These are phyloP conservation scores for Nasonia vitripennis DNA, from an alignment of 1,140 invertebrate species.

Conservation along the genomic window DNA sequence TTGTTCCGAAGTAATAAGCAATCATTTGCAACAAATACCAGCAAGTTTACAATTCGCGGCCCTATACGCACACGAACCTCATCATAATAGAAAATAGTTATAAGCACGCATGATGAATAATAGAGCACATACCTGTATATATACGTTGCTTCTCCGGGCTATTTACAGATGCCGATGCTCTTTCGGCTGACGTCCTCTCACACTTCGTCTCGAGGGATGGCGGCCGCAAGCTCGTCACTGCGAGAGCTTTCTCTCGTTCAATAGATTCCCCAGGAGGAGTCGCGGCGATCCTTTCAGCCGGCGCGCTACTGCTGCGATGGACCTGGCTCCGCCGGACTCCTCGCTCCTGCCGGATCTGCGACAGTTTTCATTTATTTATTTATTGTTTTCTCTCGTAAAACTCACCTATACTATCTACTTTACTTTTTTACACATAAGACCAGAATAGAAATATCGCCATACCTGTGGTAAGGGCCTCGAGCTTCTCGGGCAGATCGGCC, in stretches of 20 bases:
- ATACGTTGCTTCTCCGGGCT: neutral
- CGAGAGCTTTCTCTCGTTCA: neutral
- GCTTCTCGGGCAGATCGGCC: conserved; percentile 81
- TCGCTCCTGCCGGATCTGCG: conserved; percentile 19
- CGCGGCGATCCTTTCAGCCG: conserved; percentile 53
- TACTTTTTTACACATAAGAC: too few species aligned
- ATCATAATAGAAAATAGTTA: too few species aligned
- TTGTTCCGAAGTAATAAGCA: too few species aligned
- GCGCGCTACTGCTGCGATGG: conserved; percentile 50
- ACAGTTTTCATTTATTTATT: neutral
- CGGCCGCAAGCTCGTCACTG: neutral
- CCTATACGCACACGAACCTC: too few species aligned
- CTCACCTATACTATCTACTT: too few species aligned
- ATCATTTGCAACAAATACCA: too few species aligned
- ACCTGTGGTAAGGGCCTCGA: conserved; percentile 79
- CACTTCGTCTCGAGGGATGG: too few species aligned
- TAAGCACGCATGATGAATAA: too few species aligned
- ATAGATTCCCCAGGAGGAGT: neutral
- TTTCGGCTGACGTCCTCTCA: too few species aligned
- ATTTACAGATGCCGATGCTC: conserved; percentile 18
- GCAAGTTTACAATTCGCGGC: too few species aligned
- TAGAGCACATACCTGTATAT: neutral
- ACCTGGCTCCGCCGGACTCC: neutral
- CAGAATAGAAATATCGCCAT: neutral
- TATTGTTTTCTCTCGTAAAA: too few species aligned